Percentiles rank a stretch among this genome's conserved stretches.
Evolutionary conservation across 2,888 invertebrate genomes (phyloP).

Genomic region (Polyploca ridens): DNA sequence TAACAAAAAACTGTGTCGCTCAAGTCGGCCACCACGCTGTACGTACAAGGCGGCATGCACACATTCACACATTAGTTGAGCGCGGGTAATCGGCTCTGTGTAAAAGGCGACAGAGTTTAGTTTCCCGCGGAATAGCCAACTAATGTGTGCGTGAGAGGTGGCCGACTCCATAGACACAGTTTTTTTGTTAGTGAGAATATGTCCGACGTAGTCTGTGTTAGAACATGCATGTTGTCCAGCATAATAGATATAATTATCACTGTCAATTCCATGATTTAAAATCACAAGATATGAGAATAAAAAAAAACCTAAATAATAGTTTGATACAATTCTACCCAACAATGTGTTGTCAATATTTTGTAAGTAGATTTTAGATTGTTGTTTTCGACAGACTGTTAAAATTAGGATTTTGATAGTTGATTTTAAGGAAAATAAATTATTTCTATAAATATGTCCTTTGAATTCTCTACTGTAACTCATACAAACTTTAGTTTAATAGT

Average conservation of each 20-base stretch:
- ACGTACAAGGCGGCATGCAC: no score
- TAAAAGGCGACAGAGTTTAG: no score
- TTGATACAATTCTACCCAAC: not conserved
- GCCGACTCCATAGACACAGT: no score
- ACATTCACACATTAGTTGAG: no score
- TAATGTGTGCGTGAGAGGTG: no score
- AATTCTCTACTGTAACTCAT: not conserved
- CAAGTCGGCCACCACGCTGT: no score
- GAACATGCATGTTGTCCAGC: not conserved
- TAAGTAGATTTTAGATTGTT: conserved; percentile 23
- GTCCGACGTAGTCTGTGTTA: no score
- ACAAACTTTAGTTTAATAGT: not conserved
- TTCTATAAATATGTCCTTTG: conserved; percentile 16
- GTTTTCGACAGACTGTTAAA: conserved; percentile 38
- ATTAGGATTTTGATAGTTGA: conserved; percentile 33
- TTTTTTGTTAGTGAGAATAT: no score
- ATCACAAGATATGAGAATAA: not conserved
- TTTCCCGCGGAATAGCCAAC: no score
- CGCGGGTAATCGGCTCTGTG: no score
- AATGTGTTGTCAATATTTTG: not conserved
- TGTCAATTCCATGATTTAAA: not conserved
- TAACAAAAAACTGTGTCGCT: no score
- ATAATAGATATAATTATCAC: not conserved
- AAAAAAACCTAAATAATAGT: not conserved
- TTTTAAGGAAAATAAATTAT: conserved; percentile 33